A percentile compares a stretch with the other conserved stretches of the same genome.
These are phyloP conservation scores for Teleogryllus oceanicus DNA, from an alignment of 2,888 invertebrate genomes.

Conservation along the genomic window DNA sequence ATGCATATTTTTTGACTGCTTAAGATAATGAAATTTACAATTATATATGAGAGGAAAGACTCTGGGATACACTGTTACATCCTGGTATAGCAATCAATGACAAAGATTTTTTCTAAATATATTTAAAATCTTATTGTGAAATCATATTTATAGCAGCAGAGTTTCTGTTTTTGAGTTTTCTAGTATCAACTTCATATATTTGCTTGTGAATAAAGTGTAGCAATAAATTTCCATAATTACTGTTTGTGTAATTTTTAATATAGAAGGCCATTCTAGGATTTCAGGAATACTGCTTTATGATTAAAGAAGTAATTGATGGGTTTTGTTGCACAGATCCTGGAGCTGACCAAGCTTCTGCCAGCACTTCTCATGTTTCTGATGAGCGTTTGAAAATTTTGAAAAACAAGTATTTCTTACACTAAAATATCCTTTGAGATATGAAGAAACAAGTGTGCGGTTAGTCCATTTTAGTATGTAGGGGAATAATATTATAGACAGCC, in stretches of 20 bases:
- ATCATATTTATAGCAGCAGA: too few species aligned
- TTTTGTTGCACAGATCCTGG: constrained; percentile 25
- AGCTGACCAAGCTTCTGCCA: constrained; percentile 27
- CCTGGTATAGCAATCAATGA: not conserved
- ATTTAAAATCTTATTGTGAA: too few species aligned
- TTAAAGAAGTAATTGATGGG: not conserved
- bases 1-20: not conserved
- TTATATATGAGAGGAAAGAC: not conserved
- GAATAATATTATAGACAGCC: too few species aligned
- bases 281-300: not conserved
- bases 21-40: not conserved
- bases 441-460: not conserved
- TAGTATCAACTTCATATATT: too few species aligned
- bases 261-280: not conserved
- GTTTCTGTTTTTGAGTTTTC: too few species aligned
- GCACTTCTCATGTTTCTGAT: constrained; percentile 29
- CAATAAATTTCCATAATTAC: too few species aligned
- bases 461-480: too few species aligned
- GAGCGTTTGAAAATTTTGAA: constrained; percentile 37
- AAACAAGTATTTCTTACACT: constrained; percentile 38
- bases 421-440: not conserved
- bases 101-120: too few species aligned
- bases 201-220: too few species aligned
- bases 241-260: too few species aligned
- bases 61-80: not conserved